Evolutionary conservation across 2,113 vertebrate species (phyloP), one percentile per base, ranked within the genome.

Genomic region (Actenoides lindsayi): DNA sequence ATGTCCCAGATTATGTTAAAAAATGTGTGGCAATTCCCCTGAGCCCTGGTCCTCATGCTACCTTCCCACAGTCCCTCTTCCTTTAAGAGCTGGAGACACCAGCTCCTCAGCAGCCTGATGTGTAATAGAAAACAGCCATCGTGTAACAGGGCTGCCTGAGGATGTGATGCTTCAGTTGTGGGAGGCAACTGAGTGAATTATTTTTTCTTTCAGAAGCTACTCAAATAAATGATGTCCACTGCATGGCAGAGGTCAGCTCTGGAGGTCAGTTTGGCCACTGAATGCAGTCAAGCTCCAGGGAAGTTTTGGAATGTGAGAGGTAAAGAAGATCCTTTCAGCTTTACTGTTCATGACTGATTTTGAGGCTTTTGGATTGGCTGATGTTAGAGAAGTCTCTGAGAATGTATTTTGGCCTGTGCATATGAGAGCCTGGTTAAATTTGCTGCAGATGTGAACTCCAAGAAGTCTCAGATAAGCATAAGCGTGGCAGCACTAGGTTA

Each of bases 71-170:
- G 46, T 11, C 67, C 37, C 16, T 44, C 75, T 41, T 67, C 17
- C 15, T 68, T 51, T 19, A 33, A 10, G 15, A 44, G 39, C 35
- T 90, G 71, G 16, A 53, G n/a, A 16, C 6, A 5, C 20, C 69
- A 18, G 21, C 4, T 53, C 33, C 46, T 35, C n/a, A 5, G 35
- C 0, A 13, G 53, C 64, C 5, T 39, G 62, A 17, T 35, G 39
- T 13, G 64, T 63, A 57, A 24, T 74, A 48, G 73, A 85, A 37
- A 16, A 14, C 20, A 59, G 62, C 70, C 65, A 31, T 46, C 4
- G 0, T 3, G 31, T 27, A 8, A 13, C 4, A 2, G 44, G 39
- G 33, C 73, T 85, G 87, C 54, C 11, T 2, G 6, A 51, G 53
- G 65, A 16, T n/a, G 44, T 9, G 44, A 8, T 69, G 16, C n/a